phyloP scores from a whole-genome alignment of 2,888 invertebrate genomes.

The Druceiella hillmani region DNA sequence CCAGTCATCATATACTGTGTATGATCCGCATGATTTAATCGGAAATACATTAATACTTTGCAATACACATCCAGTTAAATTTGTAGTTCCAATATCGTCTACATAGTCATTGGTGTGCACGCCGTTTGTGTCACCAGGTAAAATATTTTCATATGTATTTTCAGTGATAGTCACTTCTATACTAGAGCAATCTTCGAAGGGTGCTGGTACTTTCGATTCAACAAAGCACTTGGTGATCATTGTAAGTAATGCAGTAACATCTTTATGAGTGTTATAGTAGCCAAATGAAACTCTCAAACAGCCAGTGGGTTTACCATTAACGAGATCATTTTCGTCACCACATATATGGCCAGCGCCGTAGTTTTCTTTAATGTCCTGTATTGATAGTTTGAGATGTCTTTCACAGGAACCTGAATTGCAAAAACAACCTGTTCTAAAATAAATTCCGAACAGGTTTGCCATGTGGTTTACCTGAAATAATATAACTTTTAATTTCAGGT shows the following conservation, averaged over 20 bases:
- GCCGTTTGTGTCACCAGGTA: too few species aligned
- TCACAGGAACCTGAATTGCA: conserved; percentile 97
- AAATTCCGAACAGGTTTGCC: conserved; percentile 80
- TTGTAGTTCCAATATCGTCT: too few species aligned
- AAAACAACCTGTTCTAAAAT: conserved; percentile 90
- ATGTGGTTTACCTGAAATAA: conserved; percentile 73
- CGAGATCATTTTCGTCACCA: conserved; percentile 81
- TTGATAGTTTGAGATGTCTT: conserved; percentile 62
- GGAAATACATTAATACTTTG: conserved; percentile 70
- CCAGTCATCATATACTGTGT: conserved; percentile 65
- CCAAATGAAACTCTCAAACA: conserved; percentile 91
- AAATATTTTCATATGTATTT: too few species aligned
- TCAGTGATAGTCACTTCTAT: too few species aligned
- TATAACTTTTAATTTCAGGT: background rate
- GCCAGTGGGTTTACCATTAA: conserved; percentile 86
- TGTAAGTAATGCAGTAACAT: conserved; percentile 64
- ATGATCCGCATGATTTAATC: conserved; percentile 85
- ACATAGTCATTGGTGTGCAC: too few species aligned
- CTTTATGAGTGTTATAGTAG: conserved; percentile 72
- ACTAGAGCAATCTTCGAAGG: too few species aligned
- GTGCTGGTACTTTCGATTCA: conserved; percentile 30
- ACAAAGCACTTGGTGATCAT: conserved; percentile 77
- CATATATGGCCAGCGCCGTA: conserved; percentile 87
- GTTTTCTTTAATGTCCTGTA: conserved; percentile 67
- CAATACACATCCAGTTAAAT: too few species aligned